Conservation (phyloP, 2,113 vertebrate species). For the Columba janthina region DNA sequence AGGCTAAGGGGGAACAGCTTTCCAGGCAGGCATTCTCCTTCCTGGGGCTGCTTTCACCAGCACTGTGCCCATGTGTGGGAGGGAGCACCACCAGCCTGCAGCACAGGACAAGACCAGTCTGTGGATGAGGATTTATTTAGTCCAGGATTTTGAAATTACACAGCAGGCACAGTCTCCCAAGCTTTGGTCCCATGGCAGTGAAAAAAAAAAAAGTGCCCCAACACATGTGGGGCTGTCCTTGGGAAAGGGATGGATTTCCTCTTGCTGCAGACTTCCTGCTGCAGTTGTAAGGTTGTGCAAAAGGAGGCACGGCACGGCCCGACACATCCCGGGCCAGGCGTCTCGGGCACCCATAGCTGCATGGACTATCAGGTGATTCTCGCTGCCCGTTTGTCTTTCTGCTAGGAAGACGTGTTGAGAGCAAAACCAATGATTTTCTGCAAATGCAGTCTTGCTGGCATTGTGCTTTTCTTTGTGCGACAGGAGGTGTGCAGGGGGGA, state of each 20-base stretch:
- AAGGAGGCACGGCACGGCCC: not conserved
- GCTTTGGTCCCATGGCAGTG: not conserved
- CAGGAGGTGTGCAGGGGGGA: not conserved
- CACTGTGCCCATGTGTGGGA: not conserved
- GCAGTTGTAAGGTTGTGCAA: not conserved
- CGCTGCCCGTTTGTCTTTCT: not conserved
- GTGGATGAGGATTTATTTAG: not conserved
- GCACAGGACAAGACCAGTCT: not conserved
- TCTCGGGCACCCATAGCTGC: not conserved
- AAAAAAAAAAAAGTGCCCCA: not conserved
- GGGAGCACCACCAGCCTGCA: not conserved
- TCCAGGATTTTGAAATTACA: not conserved
- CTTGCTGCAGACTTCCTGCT: constrained; percentile 33
- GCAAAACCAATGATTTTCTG: not conserved
- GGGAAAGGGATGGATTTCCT: constrained; percentile 22
- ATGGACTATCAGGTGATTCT: not conserved
- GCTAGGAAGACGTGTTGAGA: not conserved
- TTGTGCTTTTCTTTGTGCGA: not conserved
- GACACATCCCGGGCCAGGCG: not conserved
- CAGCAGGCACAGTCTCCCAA: not conserved
- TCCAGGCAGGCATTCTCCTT: not conserved
- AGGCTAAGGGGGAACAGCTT: not conserved
- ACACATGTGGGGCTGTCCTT: not conserved
- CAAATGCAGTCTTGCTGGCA: not conserved
- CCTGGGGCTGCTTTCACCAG: not conserved